phyloP scores from a whole-genome alignment of 2,113 vertebrate species.

The Ptilonorhynchus violaceus region DNA sequence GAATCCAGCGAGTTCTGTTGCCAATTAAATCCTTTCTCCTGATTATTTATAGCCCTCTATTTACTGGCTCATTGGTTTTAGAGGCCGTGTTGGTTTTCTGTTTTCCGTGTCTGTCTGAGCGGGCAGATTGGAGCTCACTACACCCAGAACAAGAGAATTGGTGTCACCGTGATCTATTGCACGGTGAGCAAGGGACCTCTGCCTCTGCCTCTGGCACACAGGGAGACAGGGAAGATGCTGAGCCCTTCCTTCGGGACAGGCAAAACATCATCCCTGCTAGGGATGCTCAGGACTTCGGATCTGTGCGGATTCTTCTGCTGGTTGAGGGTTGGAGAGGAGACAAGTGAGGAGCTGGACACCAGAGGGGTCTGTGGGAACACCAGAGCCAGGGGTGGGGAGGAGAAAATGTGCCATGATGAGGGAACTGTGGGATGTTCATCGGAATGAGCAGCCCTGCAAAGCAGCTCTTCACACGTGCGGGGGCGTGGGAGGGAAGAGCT shows the following conservation, averaged over 20 bases:
- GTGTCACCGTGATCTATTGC: background rate
- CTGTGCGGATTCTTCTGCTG: background rate
- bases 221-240: background rate
- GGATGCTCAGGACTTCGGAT: background rate
- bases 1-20: background rate
- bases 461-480: background rate
- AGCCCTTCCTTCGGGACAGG: background rate
- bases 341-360: background rate
- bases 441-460: background rate
- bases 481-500: background rate
- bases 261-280: background rate
- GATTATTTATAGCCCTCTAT: slow-evolving; percentile 46
- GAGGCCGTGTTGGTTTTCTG: slow-evolving; percentile 39
- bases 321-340: background rate
- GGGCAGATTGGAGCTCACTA: background rate
- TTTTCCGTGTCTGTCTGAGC: background rate
- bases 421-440: background rate
- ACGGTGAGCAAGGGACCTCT: background rate
- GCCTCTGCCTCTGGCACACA: background rate
- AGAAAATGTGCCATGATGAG: background rate
- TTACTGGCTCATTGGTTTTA: slow-evolving; percentile 63
- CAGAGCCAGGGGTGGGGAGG: background rate
- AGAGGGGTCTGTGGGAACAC: background rate
- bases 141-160: background rate
- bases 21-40: slow-evolving; percentile 47